Evolutionary conservation across 2,113 vertebrate species (phyloP).

Genomic region (Acanthochromis polyacanthus): DNA sequence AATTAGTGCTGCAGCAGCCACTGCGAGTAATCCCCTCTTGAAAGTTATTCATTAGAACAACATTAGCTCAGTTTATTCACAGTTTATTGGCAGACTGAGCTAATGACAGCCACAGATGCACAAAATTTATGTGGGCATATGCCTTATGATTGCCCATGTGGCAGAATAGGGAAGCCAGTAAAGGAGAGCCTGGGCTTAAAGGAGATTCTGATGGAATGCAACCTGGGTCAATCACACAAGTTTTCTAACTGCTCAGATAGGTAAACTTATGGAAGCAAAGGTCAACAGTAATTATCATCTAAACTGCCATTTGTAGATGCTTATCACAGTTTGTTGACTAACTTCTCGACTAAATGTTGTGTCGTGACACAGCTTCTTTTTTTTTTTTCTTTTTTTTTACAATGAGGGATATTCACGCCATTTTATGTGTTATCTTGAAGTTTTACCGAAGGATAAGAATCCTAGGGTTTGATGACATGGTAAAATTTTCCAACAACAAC

Average conservation of each 20-base stretch:
- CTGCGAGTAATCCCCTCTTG: conserved; percentile 48
- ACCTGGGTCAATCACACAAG: not conserved
- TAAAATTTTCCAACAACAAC: no score
- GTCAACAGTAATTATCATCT: not conserved
- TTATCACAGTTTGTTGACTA: no score
- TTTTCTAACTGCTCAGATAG: no score
- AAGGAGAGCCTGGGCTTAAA: not conserved
- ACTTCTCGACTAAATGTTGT: no score
- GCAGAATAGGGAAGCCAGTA: conserved; percentile 4
- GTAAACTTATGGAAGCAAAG: not conserved
- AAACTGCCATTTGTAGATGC: not conserved
- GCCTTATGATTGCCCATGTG: conserved; percentile 54
- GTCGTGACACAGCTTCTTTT: no score
- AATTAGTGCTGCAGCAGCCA: conserved; percentile 43
- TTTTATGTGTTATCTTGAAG: no score
- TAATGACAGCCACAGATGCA: conserved; percentile 69
- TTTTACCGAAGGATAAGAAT: no score
- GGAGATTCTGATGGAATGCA: conserved; percentile 8
- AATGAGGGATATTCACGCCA: no score
- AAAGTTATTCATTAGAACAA: conserved; percentile 62
- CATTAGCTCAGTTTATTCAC: conserved; percentile 67
- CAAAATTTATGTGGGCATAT: conserved; percentile 42
- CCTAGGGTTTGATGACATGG: no score
- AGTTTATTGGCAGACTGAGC: conserved; percentile 60
- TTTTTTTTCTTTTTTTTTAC: no score